phyloP scores from a whole-genome alignment of 2,888 invertebrate genomes.

The Myopa tessellatipennis region DNA sequence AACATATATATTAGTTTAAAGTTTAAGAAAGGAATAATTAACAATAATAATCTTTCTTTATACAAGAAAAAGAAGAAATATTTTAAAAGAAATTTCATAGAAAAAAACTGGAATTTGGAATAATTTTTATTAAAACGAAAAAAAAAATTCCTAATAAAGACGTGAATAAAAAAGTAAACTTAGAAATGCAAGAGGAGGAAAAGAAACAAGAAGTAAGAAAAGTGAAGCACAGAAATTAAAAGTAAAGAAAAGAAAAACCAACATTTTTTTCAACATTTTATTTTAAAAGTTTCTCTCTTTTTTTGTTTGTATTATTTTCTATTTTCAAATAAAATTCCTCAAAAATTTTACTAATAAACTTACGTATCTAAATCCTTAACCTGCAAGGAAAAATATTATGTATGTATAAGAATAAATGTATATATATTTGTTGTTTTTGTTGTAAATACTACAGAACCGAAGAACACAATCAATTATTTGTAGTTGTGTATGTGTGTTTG shows the following conservation, averaged over 20 bases:
- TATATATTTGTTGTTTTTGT: slow-evolving; percentile 5
- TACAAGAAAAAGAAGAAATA: too few relatives aligned
- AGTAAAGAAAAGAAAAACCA: not conserved
- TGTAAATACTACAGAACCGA: not conserved
- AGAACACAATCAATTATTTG: not conserved
- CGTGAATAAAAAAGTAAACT: too few relatives aligned
- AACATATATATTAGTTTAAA: too few relatives aligned
- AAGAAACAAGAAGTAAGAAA: not conserved
- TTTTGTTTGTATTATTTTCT: slow-evolving; percentile 10
- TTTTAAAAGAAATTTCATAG: too few relatives aligned
- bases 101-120: too few relatives aligned
- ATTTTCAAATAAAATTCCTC: not conserved
- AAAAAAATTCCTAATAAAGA: too few relatives aligned
- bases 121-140: too few relatives aligned
- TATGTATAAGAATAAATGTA: slow-evolving; percentile 13
- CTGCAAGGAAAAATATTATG: slow-evolving; percentile 61
- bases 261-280: not conserved
- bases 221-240: not conserved
- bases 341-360: slow-evolving; percentile 46
- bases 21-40: too few relatives aligned
- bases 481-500: not conserved
- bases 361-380: slow-evolving; percentile 62
- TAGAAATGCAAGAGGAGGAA: too few relatives aligned
- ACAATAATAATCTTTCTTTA: too few relatives aligned
- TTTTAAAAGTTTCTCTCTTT: slow-evolving; percentile 19